Evolutionary conservation across 2,113 vertebrate genomes (phyloP).

Genomic region (Rhynchopsitta pachyrhyncha): DNA sequence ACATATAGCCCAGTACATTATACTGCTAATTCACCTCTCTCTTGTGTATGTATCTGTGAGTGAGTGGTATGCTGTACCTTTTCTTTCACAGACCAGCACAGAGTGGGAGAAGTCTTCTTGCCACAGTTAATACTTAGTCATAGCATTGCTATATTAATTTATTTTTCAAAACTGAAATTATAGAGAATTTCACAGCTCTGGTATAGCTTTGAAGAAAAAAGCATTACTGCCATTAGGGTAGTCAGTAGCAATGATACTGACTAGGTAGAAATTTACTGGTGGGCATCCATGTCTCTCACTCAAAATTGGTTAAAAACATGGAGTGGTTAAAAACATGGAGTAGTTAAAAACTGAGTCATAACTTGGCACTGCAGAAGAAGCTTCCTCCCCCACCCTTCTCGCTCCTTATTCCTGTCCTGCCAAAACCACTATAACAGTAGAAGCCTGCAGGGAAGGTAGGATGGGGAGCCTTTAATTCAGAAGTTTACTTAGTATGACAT

Average conservation of each 20-base stretch:
- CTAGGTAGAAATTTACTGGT: not conserved
- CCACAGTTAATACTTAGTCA: not conserved
- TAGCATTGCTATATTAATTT: not conserved
- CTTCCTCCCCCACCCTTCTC: slow-evolving; percentile 32
- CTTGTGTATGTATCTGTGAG: not conserved
- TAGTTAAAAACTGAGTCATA: slow-evolving; percentile 47
- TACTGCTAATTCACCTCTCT: not conserved
- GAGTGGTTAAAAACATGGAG: slow-evolving; percentile 32
- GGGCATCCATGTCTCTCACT: slow-evolving; percentile 18
- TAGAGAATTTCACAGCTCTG: not conserved
- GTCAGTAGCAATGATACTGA: not conserved
- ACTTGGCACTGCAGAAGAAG: not conserved
- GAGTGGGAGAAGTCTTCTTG: not conserved
- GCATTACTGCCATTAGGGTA: not conserved
- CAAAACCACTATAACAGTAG: not conserved
- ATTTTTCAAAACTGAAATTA: not conserved
- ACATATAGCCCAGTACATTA: not conserved
- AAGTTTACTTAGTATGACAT: not conserved
- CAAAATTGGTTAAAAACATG: slow-evolving; percentile 7
- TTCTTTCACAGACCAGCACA: not conserved
- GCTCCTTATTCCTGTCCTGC: not conserved
- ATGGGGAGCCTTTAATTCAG: not conserved
- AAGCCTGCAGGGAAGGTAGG: not conserved
- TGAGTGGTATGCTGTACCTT: not conserved
- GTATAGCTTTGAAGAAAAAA: not conserved